Evolutionary conservation across 2,113 vertebrate species (phyloP), one percentile per base, ranked within the genome.

Genomic region (Gulo gulo): DNA sequence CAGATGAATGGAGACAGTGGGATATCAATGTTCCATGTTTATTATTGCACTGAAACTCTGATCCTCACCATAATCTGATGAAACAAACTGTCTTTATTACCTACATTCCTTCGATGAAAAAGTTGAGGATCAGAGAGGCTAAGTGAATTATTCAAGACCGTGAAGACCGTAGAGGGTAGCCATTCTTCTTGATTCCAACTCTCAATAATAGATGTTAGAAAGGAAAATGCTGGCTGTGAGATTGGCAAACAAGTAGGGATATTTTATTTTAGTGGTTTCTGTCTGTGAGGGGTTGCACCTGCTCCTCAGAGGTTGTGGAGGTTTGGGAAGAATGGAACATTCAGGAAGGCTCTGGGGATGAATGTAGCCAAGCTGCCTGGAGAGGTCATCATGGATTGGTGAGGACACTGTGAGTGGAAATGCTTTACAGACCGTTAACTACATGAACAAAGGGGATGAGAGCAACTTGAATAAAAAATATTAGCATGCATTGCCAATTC

Each of bases 391-490:
- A 6, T 13, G 61, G 20, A 55, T 31, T 3, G 29, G 29, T 11
- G 52, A 96, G 63, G 31, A 26, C 31, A 23, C 34, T 55, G 67
- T 20, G 9, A 36, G 14, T 18, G 14, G 39, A 65, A 80, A 23
- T 36, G 18, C 84, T 91, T 92, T 88, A 52, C 59, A 88, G 39
- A 55, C 24, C 14, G 57, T 21, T 71, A 84, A n/a, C 36, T 39
- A 42, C 4, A n/a, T 0, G 61, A 93, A 95, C 14, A 69, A 95
- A 94, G 34, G 47, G 26, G 29, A 45, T 59, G 14, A 92, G 36
- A 88, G 52, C 90, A 91, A 81, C 52, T 82, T 39, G 47, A 93
- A 94, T 57, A 39, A 84, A 88, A 97, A 86, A 80, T 95, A 89
- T 86, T 47, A 81, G 50, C 20, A 71, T 21, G 18, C 63, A 24